Evolutionary conservation across 64 coral and sea anemone species (phyloP), one percentile per base, ranked within the genome.

Genomic region (Trachythela sp.): DNA sequence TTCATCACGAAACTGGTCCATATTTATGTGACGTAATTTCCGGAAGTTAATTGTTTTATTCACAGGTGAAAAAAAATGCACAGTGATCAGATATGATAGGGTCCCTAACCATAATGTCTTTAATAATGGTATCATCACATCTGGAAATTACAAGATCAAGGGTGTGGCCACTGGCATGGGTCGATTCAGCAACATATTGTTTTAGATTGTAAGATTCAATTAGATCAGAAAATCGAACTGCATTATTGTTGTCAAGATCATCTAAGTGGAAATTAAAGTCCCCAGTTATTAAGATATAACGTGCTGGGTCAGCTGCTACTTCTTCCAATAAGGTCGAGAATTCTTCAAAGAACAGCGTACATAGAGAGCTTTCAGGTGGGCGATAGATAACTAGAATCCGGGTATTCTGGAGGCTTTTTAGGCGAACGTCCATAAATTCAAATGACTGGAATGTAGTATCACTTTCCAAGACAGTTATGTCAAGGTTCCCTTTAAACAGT

Each of bases 141-240:
- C n/a, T 48, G 32, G 84, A 30, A 45, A 85, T 85, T 41, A 85
- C 36, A 48, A 85, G 84, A 48, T 85, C 84, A 48, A 85, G 84
- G 84, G 84, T 85, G 39, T 85, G 84, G 40, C 84, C 84, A 26
- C 50, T 85, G 31, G 40, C 84, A 85, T 85, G 84, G 32, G 84
- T 85, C 27, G 40, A 37, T n/a, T 26, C 39, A 40, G 29, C 32
- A 40, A 85, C 39, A 22, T 36, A 36, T 39, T 84, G 36, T 84
- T 84, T 84, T 40, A 84, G 83, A 84, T 38, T 40, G 37, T 33
- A 84, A 4, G 84, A 30, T 45, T 85, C 84, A 13, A 85, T 10
- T 39, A 85, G 4, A 48, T 15, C 84, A 24, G 4, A 45, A 14
- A 48, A 48, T 29, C 48, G 27, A 52, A 24, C 48, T 18, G n/a